Conservation (phyloP, 2,113 vertebrate genomes). For the Gymnorhina tibicen region DNA sequence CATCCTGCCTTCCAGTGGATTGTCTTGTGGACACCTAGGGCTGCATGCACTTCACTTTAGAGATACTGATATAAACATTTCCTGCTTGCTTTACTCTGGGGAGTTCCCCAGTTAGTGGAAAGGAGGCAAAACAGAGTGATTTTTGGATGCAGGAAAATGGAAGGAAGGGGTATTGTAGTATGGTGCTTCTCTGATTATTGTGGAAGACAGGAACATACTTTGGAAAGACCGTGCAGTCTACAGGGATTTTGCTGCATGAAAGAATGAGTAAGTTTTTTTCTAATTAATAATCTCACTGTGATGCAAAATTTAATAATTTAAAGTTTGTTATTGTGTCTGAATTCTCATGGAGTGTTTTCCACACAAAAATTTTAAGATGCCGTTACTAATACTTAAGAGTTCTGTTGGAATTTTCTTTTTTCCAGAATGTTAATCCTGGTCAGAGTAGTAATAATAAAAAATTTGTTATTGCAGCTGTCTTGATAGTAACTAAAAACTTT, state of each 20-base stretch:
- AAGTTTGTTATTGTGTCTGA: background rate
- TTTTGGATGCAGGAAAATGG: background rate
- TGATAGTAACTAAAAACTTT: background rate
- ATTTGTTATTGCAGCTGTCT: background rate
- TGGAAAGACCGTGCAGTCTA: background rate
- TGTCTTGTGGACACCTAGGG: background rate
- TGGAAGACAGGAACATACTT: background rate
- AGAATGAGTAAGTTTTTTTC: background rate
- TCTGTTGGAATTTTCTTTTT: background rate
- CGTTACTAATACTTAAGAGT: background rate
- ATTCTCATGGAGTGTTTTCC: background rate
- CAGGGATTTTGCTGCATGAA: background rate
- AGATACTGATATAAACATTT: background rate
- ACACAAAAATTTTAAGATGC: background rate
- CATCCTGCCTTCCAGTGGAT: background rate
- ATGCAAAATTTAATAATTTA: background rate
- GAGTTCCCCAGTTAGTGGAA: background rate
- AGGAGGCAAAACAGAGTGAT: background rate
- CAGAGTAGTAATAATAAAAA: background rate
- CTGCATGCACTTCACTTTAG: background rate
- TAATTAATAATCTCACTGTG: background rate
- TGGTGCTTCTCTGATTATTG: background rate
- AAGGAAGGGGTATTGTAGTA: background rate
- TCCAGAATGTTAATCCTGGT: background rate
- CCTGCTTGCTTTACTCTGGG: background rate